Percentiles rank a stretch among this genome's conserved stretches.
These are phyloP conservation scores for Theonella swinhoei DNA, from an alignment of 37 sponge, comb jelly and placozoan species.

Conservation along the genomic window DNA sequence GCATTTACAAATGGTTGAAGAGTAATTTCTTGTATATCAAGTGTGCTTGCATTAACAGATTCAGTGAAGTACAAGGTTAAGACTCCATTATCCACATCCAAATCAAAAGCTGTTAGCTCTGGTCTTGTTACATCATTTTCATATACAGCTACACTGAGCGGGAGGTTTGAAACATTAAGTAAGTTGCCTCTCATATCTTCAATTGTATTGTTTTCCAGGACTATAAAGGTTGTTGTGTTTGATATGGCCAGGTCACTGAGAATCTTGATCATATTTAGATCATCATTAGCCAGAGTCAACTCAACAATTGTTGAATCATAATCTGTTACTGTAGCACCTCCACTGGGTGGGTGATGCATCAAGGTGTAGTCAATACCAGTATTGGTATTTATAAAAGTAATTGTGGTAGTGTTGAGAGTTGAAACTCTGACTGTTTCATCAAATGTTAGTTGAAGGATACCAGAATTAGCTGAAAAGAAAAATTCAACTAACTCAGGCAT, in stretches of 20 bases:
- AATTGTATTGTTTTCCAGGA: constrained; percentile 28
- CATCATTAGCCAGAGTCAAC: constrained; percentile 62
- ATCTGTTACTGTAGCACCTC: constrained; percentile 30
- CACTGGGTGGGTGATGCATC: constrained; percentile 44
- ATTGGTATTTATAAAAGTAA: constrained; percentile 59
- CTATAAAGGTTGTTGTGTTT: constrained; percentile 49
- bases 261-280: constrained; percentile 83
- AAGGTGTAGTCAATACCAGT: constrained; percentile 59
- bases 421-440: constrained; percentile 79
- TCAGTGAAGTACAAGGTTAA: constrained; percentile 80
- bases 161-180: constrained; percentile 66
- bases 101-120: constrained; percentile 56
- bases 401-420: constrained; percentile 60
- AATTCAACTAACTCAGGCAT: constrained; percentile 63
- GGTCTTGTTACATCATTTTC: constrained; percentile 65
- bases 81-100: constrained; percentile 72
- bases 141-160: constrained; percentile 46
- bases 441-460: constrained; percentile 72
- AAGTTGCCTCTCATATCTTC: constrained; percentile 73
- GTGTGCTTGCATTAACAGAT: constrained; percentile 59
- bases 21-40: constrained; percentile 57
- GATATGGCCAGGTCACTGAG: constrained; percentile 64
- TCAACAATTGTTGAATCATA: constrained; percentile 66
- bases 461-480: constrained; percentile 69
- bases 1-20: constrained; percentile 43